Evolutionary conservation across 1,140 invertebrate species (phyloP).

Genomic region (Bradynema listronoti): DNA sequence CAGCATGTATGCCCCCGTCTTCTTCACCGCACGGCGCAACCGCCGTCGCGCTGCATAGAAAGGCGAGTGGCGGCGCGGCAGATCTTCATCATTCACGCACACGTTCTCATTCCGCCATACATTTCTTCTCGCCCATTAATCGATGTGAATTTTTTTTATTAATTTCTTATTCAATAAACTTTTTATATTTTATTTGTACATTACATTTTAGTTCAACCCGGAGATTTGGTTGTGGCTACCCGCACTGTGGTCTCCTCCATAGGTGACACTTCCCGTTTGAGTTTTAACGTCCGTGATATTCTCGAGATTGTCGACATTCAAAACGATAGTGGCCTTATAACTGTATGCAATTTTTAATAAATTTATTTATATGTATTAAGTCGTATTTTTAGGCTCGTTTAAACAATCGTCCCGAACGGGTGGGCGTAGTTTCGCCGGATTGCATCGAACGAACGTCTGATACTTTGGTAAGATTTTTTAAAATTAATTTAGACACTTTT

Average conservation of each 20-base stretch:
- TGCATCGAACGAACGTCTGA: not conserved
- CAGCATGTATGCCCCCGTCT: not conserved
- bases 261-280: conserved; percentile 37
- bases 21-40: no score
- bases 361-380: conserved; percentile 4
- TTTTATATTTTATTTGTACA: not conserved
- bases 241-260: conserved; percentile 46
- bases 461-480: not conserved
- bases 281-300: conserved; percentile 48
- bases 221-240: conserved; percentile 46
- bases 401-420: conserved; percentile 12
- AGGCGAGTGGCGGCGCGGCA: no score
- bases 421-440: conserved; percentile 14
- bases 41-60: no score
- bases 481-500: no score
- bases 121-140: no score
- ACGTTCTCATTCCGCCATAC: no score
- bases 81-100: no score
- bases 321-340: not conserved
- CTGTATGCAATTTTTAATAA: not conserved
- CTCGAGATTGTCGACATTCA: conserved; percentile 51
- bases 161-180: not conserved
- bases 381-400: conserved; percentile 14
- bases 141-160: not conserved
- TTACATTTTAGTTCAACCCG: conserved; percentile 26